These are phyloP conservation scores for Chrysodeixis includens DNA, from an alignment of 2,888 invertebrate species.

Conservation along the genomic window DNA sequence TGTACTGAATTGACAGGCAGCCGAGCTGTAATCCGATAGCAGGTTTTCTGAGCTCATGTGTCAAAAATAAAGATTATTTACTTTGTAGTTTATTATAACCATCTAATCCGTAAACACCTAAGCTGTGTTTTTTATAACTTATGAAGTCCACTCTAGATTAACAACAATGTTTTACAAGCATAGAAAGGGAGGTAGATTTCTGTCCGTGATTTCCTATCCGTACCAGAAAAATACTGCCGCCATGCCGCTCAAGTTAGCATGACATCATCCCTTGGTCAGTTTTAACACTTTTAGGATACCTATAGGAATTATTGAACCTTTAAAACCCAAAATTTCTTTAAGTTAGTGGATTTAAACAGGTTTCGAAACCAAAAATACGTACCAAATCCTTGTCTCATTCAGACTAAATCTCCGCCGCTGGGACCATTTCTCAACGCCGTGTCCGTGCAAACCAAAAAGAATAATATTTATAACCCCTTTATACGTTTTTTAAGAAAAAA, in stretches of 20 bases:
- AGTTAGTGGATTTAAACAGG: constrained; percentile 20
- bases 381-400: constrained; percentile 57
- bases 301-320: constrained; percentile 3
- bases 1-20: background rate
- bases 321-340: constrained; percentile 13
- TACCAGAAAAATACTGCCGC: background rate
- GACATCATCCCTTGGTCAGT: background rate
- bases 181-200: too few species aligned
- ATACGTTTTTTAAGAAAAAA: constrained; percentile 69
- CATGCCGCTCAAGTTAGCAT: background rate
- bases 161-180: background rate
- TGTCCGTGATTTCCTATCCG: background rate
- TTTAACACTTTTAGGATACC: background rate
- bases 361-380: constrained; percentile 35
- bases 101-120: background rate
- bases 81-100: background rate
- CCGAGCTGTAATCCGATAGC: background rate
- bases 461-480: constrained; percentile 76
- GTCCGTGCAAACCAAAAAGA: constrained; percentile 67
- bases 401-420: constrained; percentile 47
- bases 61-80: background rate
- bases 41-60: background rate
- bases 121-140: background rate
- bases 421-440: constrained; percentile 49
- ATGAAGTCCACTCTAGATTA: too few species aligned